These are phyloP conservation scores for Malaclemys terrapin DNA, from an alignment of 2,113 vertebrate genomes.

Conservation along the genomic window DNA sequence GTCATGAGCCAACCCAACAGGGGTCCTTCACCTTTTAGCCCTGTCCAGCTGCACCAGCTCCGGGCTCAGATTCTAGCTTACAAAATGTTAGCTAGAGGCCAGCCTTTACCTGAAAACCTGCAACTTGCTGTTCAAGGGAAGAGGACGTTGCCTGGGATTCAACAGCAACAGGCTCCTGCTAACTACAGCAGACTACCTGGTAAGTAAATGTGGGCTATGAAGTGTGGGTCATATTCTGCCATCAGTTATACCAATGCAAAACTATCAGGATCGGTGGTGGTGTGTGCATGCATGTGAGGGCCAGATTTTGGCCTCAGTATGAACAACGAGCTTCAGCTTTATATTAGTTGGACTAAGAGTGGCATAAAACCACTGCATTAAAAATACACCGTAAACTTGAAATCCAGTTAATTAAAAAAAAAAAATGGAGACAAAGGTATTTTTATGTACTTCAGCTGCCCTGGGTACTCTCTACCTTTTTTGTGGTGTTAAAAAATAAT, in stretches of 20 bases:
- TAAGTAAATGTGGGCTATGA: constrained; percentile 69
- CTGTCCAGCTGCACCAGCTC: constrained; percentile 96
- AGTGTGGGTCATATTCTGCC: background rate
- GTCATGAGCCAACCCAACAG: constrained; percentile 89
- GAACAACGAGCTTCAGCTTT: background rate
- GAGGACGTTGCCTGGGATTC: constrained; percentile 94
- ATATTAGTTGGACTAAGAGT: background rate
- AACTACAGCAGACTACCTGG: constrained; percentile 90
- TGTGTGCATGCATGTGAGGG: background rate
- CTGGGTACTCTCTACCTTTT: rapidly evolving
- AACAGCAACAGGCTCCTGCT: constrained; percentile 82
- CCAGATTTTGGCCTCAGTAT: background rate
- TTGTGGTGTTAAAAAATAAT: background rate
- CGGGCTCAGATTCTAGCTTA: constrained; percentile 98
- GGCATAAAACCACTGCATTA: background rate
- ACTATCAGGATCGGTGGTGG: background rate
- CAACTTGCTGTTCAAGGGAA: constrained; percentile 98
- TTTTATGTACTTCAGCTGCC: background rate
- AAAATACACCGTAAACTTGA: background rate
- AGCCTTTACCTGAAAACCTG: constrained; percentile 95
- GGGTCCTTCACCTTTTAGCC: constrained; percentile 94
- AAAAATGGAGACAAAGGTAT: background rate
- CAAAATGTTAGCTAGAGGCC: constrained; percentile 96
- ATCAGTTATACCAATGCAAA: rapidly evolving
- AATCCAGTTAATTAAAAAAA: background rate